Conservation (phyloP, 1,140 invertebrate genomes). For the Nomia melanderi region DNA sequence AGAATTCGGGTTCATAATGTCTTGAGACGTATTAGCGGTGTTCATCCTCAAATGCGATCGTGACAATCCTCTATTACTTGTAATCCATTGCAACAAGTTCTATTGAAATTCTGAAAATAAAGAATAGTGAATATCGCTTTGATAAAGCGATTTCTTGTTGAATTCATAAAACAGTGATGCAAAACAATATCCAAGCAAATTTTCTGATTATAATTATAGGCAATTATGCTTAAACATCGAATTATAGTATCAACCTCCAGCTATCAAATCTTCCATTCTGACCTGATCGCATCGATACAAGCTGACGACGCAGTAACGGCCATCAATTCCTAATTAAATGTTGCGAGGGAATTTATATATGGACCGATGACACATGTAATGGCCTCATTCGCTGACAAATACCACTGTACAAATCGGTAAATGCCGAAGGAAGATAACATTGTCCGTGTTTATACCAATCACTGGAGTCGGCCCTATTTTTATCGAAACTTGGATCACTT, state of each 20-base stretch:
- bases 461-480: slow-evolving; percentile 49
- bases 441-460: slow-evolving; percentile 65
- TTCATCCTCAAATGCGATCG: too few relatives aligned
- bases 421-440: slow-evolving; percentile 61
- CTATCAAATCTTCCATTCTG: slow-evolving; percentile 19
- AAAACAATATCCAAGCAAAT: too few relatives aligned
- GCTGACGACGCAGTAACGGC: slow-evolving; percentile 17
- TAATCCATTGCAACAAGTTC: too few relatives aligned
- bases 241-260: not conserved
- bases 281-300: not conserved
- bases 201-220: too few relatives aligned
- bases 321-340: slow-evolving; percentile 63
- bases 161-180: too few relatives aligned
- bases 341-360: slow-evolving; percentile 38
- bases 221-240: too few relatives aligned
- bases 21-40: too few relatives aligned
- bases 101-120: too few relatives aligned
- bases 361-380: slow-evolving; percentile 44
- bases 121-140: too few relatives aligned
- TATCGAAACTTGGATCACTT: slow-evolving; percentile 43
- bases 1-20: too few relatives aligned
- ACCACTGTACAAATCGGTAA: slow-evolving; percentile 66
- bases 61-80: too few relatives aligned
- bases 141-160: too few relatives aligned
- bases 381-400: slow-evolving; percentile 68